These are phyloP conservation scores for Erebia ligea DNA, from an alignment of 2,888 invertebrate species.

Conservation along the genomic window DNA sequence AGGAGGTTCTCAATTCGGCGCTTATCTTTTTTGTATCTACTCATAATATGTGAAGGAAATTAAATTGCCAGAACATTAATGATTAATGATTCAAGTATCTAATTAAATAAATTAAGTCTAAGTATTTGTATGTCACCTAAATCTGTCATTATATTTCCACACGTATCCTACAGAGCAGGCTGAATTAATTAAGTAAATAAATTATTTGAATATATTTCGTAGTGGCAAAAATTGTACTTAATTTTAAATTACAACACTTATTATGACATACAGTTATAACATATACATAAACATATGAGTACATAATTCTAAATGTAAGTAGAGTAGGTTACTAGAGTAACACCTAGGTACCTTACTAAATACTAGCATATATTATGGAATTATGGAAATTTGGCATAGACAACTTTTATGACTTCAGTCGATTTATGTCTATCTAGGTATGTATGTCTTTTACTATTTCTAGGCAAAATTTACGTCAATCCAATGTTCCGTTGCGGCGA, in stretches of 20 bases:
- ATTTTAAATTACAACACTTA: constrained; percentile 9
- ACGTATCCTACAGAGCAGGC: not conserved
- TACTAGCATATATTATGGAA: not conserved
- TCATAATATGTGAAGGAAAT: not conserved
- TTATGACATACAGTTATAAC: constrained; percentile 4
- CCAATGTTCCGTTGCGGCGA: too few relatives aligned
- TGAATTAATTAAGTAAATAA: constrained; percentile 3
- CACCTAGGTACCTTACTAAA: constrained; percentile 3
- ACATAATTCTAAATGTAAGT: constrained; percentile 6
- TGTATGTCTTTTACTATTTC: too few relatives aligned
- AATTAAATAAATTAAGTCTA: constrained; percentile 16
- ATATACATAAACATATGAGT: not conserved
- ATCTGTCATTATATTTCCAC: constrained; percentile 23
- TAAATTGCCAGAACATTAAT: not conserved
- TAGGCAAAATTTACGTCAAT: too few relatives aligned
- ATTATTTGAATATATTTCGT: not conserved
- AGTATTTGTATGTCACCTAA: constrained; percentile 22
- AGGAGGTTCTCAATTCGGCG: too few relatives aligned
- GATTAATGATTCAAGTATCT: not conserved
- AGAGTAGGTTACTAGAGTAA: constrained; percentile 9
- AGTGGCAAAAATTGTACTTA: constrained; percentile 4
- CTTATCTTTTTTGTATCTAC: too few relatives aligned
- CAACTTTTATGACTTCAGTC: too few relatives aligned
- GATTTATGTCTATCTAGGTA: too few relatives aligned
- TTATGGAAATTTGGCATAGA: not conserved